Conservation (phyloP, 2,888 invertebrate species). For the Leistus spinibarbis region DNA sequence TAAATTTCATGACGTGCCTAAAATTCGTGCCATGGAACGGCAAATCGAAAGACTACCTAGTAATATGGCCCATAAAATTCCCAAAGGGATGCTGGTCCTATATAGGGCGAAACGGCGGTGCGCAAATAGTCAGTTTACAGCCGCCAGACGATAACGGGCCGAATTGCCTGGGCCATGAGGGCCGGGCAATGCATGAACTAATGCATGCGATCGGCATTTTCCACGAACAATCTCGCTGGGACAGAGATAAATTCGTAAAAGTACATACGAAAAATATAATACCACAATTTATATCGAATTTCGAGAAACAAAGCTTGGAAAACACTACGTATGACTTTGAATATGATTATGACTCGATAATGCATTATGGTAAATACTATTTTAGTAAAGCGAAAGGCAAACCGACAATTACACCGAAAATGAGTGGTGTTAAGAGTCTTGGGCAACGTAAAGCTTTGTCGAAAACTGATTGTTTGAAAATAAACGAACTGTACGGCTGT, state of each 20-base stretch:
- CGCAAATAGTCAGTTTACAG: constrained; percentile 74
- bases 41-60: constrained; percentile 65
- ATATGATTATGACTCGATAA: constrained; percentile 79
- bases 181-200: constrained; percentile 79
- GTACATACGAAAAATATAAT: constrained; percentile 72
- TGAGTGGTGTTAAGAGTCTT: constrained; percentile 60
- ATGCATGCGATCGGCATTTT: constrained; percentile 83
- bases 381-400: constrained; percentile 67
- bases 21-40: constrained; percentile 70
- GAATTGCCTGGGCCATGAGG: constrained; percentile 70
- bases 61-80: constrained; percentile 70
- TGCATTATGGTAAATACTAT: constrained; percentile 76
- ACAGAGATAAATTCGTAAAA: constrained; percentile 72
- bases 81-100: constrained; percentile 78
- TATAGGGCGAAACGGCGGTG: constrained; percentile 75
- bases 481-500: constrained; percentile 71
- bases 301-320: constrained; percentile 67
- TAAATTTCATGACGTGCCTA: constrained; percentile 70
- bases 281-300: constrained; percentile 66
- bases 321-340: constrained; percentile 71
- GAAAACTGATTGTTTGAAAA: constrained; percentile 70
- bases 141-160: constrained; percentile 65
- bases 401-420: constrained; percentile 67
- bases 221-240: constrained; percentile 79
- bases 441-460: constrained; percentile 70